Conservation (phyloP, 2,888 invertebrate species). For the Dynastes grantii region DNA sequence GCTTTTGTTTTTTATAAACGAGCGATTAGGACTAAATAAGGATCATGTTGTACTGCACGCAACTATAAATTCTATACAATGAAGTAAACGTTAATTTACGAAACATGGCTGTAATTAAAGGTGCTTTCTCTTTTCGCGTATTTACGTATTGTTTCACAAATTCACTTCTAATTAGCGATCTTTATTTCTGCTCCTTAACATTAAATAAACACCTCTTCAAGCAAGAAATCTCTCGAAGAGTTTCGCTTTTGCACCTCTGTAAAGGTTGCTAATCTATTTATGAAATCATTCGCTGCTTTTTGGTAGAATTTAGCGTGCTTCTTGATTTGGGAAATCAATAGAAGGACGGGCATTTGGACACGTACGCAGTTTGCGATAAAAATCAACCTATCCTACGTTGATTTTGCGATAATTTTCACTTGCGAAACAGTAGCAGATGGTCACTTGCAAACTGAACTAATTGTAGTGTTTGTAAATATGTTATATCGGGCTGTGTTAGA, state of each 20-base stretch:
- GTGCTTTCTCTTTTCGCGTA: slow-evolving; percentile 18
- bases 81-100: slow-evolving; percentile 18
- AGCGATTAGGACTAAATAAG: background rate
- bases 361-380: background rate
- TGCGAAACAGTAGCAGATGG: slow-evolving; percentile 4
- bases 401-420: slow-evolving; percentile 1
- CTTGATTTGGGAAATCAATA: slow-evolving; percentile 17
- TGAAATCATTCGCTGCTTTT: background rate
- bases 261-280: background rate
- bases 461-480: slow-evolving; percentile 2
- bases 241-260: background rate
- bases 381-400: background rate
- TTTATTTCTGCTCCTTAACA: too few species aligned
- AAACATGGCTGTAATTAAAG: background rate
- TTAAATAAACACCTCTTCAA: background rate
- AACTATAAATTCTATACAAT: slow-evolving; percentile 16
- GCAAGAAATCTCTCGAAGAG: background rate
- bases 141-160: slow-evolving; percentile 12
- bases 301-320: background rate
- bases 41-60: background rate
- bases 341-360: slow-evolving; percentile 2
- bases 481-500: background rate
- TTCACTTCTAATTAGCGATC: background rate
- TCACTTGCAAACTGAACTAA: slow-evolving; percentile 7
- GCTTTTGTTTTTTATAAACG: too few species aligned